Percentiles rank a stretch among this genome's conserved stretches.
phyloP scores from a whole-genome alignment of 2,888 invertebrate genomes.

The Acronicta psi region DNA sequence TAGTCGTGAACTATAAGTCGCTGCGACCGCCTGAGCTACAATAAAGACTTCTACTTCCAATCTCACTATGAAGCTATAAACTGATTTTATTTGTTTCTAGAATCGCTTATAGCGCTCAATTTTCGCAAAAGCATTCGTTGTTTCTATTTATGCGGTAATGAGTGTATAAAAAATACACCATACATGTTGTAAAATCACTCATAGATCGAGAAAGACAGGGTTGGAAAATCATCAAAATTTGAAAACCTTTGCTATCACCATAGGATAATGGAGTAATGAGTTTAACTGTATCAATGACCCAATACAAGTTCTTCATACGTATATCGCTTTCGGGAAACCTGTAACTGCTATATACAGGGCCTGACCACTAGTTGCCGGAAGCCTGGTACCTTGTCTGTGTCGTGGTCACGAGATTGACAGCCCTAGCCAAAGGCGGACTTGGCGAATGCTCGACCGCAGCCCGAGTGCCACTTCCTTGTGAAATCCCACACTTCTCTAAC shows the following conservation, averaged over 20 bases:
- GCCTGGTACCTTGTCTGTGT: conserved; percentile 60
- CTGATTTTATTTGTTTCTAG: conserved; percentile 74
- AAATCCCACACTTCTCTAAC: conserved; percentile 63
- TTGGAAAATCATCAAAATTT: conserved; percentile 8
- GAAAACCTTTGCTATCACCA: too few relatives aligned
- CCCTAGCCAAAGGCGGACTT: conserved; percentile 62
- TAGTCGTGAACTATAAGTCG: conserved; percentile 83
- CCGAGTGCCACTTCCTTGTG: conserved; percentile 64
- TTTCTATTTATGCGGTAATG: conserved; percentile 16
- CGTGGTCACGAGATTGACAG: conserved; percentile 70
- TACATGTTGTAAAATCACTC: conserved; percentile 3
- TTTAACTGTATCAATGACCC: conserved; percentile 19
- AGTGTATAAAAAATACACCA: conserved; percentile 4
- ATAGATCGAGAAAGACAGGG: not conserved
- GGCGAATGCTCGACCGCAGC: conserved; percentile 56
- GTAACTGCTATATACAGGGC: conserved; percentile 50
- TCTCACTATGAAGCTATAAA: conserved; percentile 77
- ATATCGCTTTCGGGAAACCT: conserved; percentile 60
- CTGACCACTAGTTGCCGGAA: conserved; percentile 73
- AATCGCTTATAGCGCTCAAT: conserved; percentile 59
- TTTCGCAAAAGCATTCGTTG: conserved; percentile 46
- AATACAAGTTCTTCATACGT: conserved; percentile 49
- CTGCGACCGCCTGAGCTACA: conserved; percentile 66
- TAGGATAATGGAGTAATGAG: not conserved
- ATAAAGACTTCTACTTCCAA: conserved; percentile 79